These are phyloP conservation scores for Erebia aethiops DNA, from an alignment of 2,888 invertebrate genomes.

Conservation along the genomic window DNA sequence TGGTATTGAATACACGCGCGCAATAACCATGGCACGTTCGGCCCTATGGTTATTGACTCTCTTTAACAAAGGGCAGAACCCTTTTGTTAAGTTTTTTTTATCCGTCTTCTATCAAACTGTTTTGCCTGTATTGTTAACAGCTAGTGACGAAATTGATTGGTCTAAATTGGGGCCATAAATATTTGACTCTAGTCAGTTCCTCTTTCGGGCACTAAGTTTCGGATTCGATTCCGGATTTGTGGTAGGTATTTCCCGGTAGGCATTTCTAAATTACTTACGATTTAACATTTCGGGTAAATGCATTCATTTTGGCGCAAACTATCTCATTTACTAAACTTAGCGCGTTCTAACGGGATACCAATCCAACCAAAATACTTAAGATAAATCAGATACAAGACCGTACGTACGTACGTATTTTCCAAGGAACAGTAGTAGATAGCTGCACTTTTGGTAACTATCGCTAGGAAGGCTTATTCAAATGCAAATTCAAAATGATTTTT, in stretches of 20 bases:
- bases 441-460: too few relatives aligned
- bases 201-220: not conserved
- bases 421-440: too few relatives aligned
- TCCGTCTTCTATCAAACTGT: conserved; percentile 8
- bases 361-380: too few relatives aligned
- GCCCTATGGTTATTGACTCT: conserved; percentile 59
- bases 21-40: conserved; percentile 62
- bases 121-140: conserved; percentile 12
- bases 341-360: too few relatives aligned
- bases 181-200: not conserved
- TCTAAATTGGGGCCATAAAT: not conserved
- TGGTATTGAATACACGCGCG: conserved; percentile 47
- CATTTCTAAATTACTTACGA: not conserved
- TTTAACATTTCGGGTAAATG: not conserved
- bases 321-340: too few relatives aligned
- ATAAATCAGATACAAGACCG: too few relatives aligned
- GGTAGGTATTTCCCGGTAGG: too few relatives aligned
- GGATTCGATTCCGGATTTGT: not conserved
- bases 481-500: too few relatives aligned
- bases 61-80: conserved; percentile 45
- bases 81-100: conserved; percentile 27
- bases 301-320: too few relatives aligned
- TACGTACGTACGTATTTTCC: too few relatives aligned
- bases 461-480: too few relatives aligned
- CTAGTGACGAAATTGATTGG: conserved; percentile 20